Evolutionary conservation across 2,797 vertebrate species (phyloP).

Genomic region (Sparus aurata): DNA sequence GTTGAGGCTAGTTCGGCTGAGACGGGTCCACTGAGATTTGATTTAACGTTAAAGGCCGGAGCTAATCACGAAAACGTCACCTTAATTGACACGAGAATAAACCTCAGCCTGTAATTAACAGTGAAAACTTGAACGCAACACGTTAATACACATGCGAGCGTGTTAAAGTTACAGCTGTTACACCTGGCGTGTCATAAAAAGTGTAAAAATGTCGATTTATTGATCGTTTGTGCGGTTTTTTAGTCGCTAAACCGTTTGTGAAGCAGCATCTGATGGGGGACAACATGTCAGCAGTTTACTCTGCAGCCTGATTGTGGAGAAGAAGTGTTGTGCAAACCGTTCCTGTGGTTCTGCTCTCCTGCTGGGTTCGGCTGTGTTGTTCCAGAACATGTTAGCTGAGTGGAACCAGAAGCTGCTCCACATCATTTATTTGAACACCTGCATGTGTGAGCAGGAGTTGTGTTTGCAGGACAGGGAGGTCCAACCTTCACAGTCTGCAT

Average conservation of each 20-base stretch:
- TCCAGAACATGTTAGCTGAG: background rate
- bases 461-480: slow-evolving; percentile 17
- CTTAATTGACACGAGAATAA: background rate
- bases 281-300: background rate
- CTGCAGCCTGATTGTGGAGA: background rate
- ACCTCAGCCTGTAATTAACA: background rate
- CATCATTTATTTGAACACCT: slow-evolving; percentile 48
- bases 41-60: slow-evolving; percentile 53
- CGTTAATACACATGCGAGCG: too few relatives aligned
- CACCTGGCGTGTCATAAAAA: background rate
- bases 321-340: background rate
- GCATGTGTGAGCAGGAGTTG: background rate
- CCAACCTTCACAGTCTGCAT: background rate
- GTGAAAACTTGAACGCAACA: background rate
- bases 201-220: background rate
- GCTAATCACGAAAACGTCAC: slow-evolving; percentile 41
- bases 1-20: slow-evolving; percentile 28
- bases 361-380: slow-evolving; percentile 3
- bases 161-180: background rate
- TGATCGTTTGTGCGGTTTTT: too few relatives aligned
- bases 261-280: background rate
- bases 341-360: background rate
- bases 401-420: background rate
- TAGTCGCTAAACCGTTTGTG: background rate
- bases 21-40: slow-evolving; percentile 61